Percentiles rank a stretch among this genome's conserved stretches.
Evolutionary conservation across 2,113 vertebrate genomes (phyloP).

Genomic region (Micromys minutus): DNA sequence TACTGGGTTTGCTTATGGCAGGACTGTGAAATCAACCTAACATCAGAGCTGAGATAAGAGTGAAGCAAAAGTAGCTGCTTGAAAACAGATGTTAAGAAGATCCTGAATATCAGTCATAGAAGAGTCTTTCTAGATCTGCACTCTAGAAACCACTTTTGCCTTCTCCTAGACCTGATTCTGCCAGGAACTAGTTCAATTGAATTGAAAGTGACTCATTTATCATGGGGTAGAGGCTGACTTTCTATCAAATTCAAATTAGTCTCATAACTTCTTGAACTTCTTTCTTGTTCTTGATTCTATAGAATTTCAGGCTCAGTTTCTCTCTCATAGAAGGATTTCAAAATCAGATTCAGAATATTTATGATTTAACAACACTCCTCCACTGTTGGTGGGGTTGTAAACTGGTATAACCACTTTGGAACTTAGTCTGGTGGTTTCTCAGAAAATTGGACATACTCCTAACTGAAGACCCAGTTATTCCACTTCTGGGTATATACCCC

Average conservation of each 20-base stretch:
- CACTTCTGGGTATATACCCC: too few relatives aligned
- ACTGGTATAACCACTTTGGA: too few relatives aligned
- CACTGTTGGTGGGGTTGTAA: too few relatives aligned
- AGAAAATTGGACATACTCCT: too few relatives aligned
- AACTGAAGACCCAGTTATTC: too few relatives aligned
- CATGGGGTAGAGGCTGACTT: not conserved
- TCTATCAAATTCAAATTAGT: not conserved
- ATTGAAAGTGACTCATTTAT: not conserved
- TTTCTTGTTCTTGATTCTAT: not conserved
- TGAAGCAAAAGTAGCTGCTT: not conserved
- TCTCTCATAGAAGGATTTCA: not conserved
- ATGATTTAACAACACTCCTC: too few relatives aligned
- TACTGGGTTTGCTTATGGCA: not conserved
- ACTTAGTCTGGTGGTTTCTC: too few relatives aligned
- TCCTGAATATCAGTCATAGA: not conserved
- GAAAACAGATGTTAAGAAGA: not conserved
- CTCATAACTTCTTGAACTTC: not conserved
- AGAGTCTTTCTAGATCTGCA: too few relatives aligned
- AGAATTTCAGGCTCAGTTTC: not conserved
- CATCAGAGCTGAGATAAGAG: not conserved
- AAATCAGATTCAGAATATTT: not conserved
- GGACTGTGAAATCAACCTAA: not conserved
- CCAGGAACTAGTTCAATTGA: not conserved
- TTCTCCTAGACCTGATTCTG: not conserved
- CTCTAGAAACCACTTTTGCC: not conserved